Base-by-base conservation (phyloP, 2,113 vertebrate genomes). In the Lamprologus lemairii region DNA sequence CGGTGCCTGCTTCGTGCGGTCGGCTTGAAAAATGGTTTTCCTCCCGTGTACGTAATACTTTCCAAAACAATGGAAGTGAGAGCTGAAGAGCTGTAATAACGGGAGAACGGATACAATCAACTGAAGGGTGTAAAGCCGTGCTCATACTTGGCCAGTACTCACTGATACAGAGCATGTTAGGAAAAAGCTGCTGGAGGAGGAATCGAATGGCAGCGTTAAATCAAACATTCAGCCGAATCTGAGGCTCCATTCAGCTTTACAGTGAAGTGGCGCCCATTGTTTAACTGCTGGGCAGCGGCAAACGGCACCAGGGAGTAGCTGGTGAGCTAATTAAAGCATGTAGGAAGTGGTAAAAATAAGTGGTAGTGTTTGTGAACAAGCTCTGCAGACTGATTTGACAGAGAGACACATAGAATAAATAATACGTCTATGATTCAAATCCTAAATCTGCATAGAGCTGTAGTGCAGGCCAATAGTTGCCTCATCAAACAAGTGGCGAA, bases 61-160 rank as follows among this genome's bases (percentile, higher is more conserved):
- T 81, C 42, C 83, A 88, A 54, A 88, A 82, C 83, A 88, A 82
- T 14, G 9, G 49, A 14, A 57, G 28, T 26, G 40, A 60, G 35
- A 45, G 82, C 21, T 42, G 65, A 55, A 21, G 35, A 31, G 10
- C 21, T 35, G 33, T 14, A 40, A 81, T 75, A 40, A 73, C 2
- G 40, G 60, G 51, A 80, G 47, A 57, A 47, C 53, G 12, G 80
- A 58, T 71, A 31, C 53, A 17, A 80, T 58, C 49, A 23, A 28
- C 57, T 82, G 19, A 45, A 47, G 40, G 16, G 55, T 82, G 55
- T 13, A n/a, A 58, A 81, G 33, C 23, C 23, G 5, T 57, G 79
- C 35, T 57, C 21, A 37, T 57, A 26, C 53, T 81, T 55, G 33
- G 51, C 51, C 35, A 16, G n/a, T 16, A 3, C 6, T 81, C 13